Percentiles rank a stretch among this genome's conserved stretches.
Conservation (phyloP, 2,888 invertebrate species). For the Xestia sexstrigata region DNA sequence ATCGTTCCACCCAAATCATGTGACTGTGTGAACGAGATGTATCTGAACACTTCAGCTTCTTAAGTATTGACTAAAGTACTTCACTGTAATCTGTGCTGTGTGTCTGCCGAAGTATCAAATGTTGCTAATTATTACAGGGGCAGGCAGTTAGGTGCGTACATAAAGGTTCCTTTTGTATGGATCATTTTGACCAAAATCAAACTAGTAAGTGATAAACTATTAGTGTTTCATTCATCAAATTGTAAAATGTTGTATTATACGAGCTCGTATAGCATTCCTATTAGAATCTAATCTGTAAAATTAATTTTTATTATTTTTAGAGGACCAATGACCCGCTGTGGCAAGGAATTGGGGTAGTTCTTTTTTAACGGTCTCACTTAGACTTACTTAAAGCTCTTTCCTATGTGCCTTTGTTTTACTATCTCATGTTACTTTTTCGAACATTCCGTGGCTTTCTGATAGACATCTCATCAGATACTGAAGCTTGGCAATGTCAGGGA, state of each 20-base stretch:
- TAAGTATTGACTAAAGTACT: background rate
- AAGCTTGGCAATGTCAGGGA: background rate
- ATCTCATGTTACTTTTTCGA: conserved; percentile 2
- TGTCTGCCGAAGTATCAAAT: background rate
- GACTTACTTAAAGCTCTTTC: background rate
- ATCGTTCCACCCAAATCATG: conserved; percentile 74
- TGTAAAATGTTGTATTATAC: background rate
- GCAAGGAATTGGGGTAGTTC: background rate
- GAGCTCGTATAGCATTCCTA: background rate
- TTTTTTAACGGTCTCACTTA: background rate
- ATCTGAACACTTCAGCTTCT: conserved; percentile 24
- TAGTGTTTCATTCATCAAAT: background rate
- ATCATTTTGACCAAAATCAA: background rate
- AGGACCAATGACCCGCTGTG: background rate
- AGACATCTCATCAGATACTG: background rate
- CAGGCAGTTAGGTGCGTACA: background rate
- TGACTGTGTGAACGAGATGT: conserved; percentile 64
- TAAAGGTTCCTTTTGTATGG: background rate
- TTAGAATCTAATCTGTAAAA: conserved; percentile 24
- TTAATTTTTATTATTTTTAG: no score
- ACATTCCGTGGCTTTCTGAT: background rate
- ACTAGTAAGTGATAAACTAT: background rate
- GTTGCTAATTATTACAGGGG: background rate
- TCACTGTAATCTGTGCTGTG: background rate
- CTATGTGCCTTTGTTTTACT: background rate